Percentiles rank a stretch among this genome's conserved stretches.
These are phyloP conservation scores for Mystacornis crossleyi DNA, from an alignment of 2,113 vertebrate genomes.

Conservation along the genomic window DNA sequence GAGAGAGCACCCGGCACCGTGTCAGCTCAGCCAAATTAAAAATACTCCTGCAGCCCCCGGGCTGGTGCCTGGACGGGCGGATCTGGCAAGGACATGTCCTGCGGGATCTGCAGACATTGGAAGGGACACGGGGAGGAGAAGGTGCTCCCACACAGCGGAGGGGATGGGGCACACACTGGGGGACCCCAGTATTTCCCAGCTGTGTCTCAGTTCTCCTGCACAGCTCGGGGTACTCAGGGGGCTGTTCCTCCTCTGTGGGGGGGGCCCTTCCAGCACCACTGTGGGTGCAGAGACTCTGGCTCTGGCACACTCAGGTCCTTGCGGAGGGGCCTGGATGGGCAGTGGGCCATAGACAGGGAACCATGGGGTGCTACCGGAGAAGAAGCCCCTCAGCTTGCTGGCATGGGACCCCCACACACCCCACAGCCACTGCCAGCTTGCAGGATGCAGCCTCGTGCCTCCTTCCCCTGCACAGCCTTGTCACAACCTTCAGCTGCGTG, in stretches of 20 bases:
- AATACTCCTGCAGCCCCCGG: neutral
- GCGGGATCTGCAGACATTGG: neutral
- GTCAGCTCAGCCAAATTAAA: conserved; percentile 14
- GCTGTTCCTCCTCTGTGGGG: neutral
- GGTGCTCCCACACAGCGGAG: neutral
- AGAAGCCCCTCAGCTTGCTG: neutral
- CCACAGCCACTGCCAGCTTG: neutral
- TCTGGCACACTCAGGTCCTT: fast-evolving
- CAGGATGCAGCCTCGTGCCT: neutral
- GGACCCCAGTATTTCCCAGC: neutral
- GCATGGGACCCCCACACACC: fast-evolving
- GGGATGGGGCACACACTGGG: neutral
- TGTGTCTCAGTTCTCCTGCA: neutral
- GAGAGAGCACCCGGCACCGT: neutral
- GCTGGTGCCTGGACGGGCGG: neutral
- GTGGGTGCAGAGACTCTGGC: neutral
- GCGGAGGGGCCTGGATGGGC: neutral
- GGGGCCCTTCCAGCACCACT: neutral
- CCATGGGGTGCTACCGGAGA: neutral
- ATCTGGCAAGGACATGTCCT: neutral
- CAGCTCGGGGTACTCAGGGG: fast-evolving
- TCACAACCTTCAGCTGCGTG: conserved; percentile 30
- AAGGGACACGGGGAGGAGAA: neutral
- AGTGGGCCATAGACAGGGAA: neutral
- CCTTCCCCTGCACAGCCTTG: neutral